Evolutionary conservation across 2,113 vertebrate species (phyloP), one percentile per base, ranked within the genome.

Genomic region (Neogobius melanostomus): DNA sequence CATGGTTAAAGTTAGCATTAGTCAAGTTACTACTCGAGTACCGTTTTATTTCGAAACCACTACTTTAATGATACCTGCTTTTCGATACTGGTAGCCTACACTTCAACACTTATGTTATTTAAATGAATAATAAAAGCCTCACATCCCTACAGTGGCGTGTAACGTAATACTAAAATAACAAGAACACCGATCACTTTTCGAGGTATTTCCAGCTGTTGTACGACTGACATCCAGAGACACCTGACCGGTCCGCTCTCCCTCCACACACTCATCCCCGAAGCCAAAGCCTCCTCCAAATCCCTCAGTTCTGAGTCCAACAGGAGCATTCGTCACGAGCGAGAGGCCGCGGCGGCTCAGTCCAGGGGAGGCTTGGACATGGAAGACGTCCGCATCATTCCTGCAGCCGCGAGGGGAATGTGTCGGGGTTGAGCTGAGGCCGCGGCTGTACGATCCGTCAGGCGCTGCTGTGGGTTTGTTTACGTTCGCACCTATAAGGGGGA

Each of bases 301-400:
- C 3, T 50, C 74, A 74, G 66, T 48, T 66, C 57, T 69, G 53
- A 46, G 28, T 15, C 53, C 71, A 67, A 49, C 43, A 43, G 57
- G 54, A 11, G 57, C 53, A 44, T 66, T 11, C 47, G 49, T 73
- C 49, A 44, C 69, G 79, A 62, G 44, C 44, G 62, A 49, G 52
- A 68, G n/a, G n/a, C n/a, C n/a, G n/a, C n/a, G n/a, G n/a, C n/a
- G n/a, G n/a, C n/a, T n/a, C n/a, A n/a, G 21, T 45, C 57, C 61
- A 53, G 57, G 48, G 53, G 36, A 64, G 68, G 80, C 72, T 56
- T 56, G 73, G 60, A 49, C 36, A 47, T 59, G 8, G 28, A 44
- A 51, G 56, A 64, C 74, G 76, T 84, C 68, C 48, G n/a, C 43
- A 68, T 2, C 45, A 65, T 28, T 74, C 68, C 76, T 81, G 56